phyloP scores from a whole-genome alignment of 2,888 invertebrate species.

The Iphiclides podalirius region DNA sequence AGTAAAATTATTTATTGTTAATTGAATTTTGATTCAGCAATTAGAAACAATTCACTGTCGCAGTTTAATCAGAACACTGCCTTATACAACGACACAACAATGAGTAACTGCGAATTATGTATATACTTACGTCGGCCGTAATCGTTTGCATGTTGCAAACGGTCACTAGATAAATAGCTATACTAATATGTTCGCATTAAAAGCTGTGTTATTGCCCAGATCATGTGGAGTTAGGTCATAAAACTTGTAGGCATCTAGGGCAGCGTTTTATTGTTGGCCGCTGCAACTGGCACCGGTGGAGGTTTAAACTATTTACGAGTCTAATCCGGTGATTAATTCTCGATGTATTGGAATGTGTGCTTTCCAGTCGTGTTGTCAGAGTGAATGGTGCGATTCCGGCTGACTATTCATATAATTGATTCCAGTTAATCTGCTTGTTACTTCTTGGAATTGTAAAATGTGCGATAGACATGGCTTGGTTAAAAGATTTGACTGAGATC shows the following conservation, averaged over 20 bases:
- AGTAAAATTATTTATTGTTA: slow-evolving; percentile 17
- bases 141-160: background rate
- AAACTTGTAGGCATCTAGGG: slow-evolving; percentile 51
- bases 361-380: background rate
- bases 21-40: slow-evolving; percentile 18
- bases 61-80: slow-evolving; percentile 17
- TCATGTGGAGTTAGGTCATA: slow-evolving; percentile 43
- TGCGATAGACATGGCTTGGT: too few relatives aligned
- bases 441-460: too few relatives aligned
- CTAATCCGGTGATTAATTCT: slow-evolving; percentile 40
- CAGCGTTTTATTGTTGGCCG: slow-evolving; percentile 52
- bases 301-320: slow-evolving; percentile 40
- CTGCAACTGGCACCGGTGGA: slow-evolving; percentile 41
- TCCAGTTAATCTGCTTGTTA: too few relatives aligned
- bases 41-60: slow-evolving; percentile 18
- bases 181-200: slow-evolving; percentile 5
- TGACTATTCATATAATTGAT: too few relatives aligned
- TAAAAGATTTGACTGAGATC: too few relatives aligned
- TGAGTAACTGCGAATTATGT: slow-evolving; percentile 13
- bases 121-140: slow-evolving; percentile 7
- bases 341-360: slow-evolving; percentile 16
- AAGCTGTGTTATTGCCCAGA: slow-evolving; percentile 7
- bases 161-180: background rate
- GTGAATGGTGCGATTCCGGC: background rate
- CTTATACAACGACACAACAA: slow-evolving; percentile 21